Percentiles rank a stretch among this genome's conserved stretches.
Conservation (phyloP, 1,140 invertebrate genomes). For the Popillia japonica region DNA sequence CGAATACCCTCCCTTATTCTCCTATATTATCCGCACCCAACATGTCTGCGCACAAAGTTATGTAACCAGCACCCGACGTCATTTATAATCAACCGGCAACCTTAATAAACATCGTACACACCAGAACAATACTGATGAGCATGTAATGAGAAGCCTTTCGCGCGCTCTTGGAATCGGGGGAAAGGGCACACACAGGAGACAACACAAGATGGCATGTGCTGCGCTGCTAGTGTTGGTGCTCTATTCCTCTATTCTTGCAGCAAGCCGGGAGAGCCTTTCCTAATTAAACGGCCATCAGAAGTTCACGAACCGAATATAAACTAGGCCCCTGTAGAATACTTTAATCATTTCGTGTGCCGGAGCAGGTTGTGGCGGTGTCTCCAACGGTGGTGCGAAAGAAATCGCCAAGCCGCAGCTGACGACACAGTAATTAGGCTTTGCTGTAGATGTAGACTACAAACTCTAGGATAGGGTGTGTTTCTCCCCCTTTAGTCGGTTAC, state of each 20-base stretch:
- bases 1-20: too few species aligned
- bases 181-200: background rate
- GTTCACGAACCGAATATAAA: conserved; percentile 5
- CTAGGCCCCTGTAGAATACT: background rate
- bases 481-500: background rate
- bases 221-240: too few species aligned
- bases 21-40: too few species aligned
- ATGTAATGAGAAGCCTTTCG: background rate
- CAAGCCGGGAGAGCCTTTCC: background rate
- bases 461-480: background rate
- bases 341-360: background rate
- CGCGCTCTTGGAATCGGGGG: background rate
- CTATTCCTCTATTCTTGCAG: background rate
- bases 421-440: background rate
- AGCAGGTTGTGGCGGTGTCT: background rate
- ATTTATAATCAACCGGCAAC: background rate
- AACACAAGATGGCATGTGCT: too few species aligned
- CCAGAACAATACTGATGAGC: background rate
- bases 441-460: too few species aligned
- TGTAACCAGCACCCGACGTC: background rate
- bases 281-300: background rate
- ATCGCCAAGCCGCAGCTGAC: background rate
- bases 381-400: conserved; percentile 5
- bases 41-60: too few species aligned
- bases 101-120: conserved; percentile 1